These are phyloP conservation scores for Chrysoperla carnea DNA, from an alignment of 1,140 invertebrate species.

Conservation along the genomic window DNA sequence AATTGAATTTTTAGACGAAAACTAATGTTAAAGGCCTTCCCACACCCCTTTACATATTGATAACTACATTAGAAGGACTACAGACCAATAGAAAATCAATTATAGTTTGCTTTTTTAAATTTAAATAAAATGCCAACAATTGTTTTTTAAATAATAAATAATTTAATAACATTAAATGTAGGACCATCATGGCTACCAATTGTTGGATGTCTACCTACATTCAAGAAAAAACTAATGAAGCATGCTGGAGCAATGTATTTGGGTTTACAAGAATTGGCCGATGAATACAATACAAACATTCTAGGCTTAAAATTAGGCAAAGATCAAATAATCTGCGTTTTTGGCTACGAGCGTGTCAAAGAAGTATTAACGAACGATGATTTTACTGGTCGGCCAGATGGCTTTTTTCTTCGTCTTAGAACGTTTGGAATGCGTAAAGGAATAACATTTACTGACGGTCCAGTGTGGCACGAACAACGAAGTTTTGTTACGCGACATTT, in stretches of 20 bases:
- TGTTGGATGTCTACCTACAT: slow-evolving; percentile 37
- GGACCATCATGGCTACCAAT: slow-evolving; percentile 51
- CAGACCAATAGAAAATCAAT: too few species aligned
- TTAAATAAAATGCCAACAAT: too few species aligned
- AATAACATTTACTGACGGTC: slow-evolving; percentile 59
- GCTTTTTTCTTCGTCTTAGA: slow-evolving; percentile 47
- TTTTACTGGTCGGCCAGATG: slow-evolving; percentile 53
- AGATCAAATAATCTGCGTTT: slow-evolving; percentile 40
- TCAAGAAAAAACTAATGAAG: slow-evolving; percentile 31
- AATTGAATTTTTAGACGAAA: too few species aligned
- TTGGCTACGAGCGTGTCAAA: slow-evolving; percentile 32
- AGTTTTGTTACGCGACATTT: slow-evolving; percentile 52
- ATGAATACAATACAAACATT: slow-evolving; percentile 39
- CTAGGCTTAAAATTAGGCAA: slow-evolving; percentile 45
- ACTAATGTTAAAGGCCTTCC: too few species aligned
- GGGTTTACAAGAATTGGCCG: slow-evolving; percentile 34
- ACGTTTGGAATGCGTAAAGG: slow-evolving; percentile 49
- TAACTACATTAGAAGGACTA: too few species aligned
- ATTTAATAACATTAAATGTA: too few species aligned
- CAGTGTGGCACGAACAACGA: slow-evolving; percentile 55
- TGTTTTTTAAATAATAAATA: too few species aligned
- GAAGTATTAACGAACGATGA: slow-evolving; percentile 41
- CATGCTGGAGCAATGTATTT: slow-evolving; percentile 37
- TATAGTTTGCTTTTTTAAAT: too few species aligned
- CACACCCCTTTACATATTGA: too few species aligned